Conservation (phyloP, 2,797 vertebrate genomes). For the Xenentodon cancila region DNA sequence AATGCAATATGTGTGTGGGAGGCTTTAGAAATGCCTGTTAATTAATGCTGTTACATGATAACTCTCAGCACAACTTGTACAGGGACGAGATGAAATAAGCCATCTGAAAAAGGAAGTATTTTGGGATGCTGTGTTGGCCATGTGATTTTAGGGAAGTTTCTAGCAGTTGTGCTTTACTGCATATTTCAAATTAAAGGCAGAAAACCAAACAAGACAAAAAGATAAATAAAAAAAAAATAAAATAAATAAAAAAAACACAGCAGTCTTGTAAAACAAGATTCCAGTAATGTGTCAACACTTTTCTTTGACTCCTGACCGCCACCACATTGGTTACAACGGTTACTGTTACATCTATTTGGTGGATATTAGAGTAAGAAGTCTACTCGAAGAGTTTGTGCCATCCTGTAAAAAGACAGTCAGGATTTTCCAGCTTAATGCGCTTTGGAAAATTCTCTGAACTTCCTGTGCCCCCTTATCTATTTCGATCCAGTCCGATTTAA, state of each 20-base stretch:
- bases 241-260: no score
- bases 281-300: neutral
- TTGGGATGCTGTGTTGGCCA: conserved; percentile 22
- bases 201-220: neutral
- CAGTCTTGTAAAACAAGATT: no score
- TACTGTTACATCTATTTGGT: no score
- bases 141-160: conserved; percentile 3
- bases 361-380: no score
- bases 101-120: conserved; percentile 44
- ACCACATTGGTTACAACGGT: neutral
- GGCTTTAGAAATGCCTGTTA: conserved; percentile 74
- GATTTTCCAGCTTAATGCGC: no score
- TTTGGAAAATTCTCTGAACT: no score
- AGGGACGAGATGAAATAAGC: conserved; percentile 54
- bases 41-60: conserved; percentile 75
- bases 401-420: no score
- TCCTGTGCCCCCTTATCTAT: no score
- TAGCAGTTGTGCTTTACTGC: neutral
- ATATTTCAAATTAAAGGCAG: neutral
- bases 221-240: neutral
- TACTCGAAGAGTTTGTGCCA: no score
- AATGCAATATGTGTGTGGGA: conserved; percentile 79
- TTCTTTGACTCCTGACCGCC: neutral
- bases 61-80: conserved; percentile 57
- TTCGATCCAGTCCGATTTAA: no score